These are phyloP conservation scores for Dicranocentrus wangi DNA, from an alignment of 2,888 invertebrate genomes.

Conservation along the genomic window DNA sequence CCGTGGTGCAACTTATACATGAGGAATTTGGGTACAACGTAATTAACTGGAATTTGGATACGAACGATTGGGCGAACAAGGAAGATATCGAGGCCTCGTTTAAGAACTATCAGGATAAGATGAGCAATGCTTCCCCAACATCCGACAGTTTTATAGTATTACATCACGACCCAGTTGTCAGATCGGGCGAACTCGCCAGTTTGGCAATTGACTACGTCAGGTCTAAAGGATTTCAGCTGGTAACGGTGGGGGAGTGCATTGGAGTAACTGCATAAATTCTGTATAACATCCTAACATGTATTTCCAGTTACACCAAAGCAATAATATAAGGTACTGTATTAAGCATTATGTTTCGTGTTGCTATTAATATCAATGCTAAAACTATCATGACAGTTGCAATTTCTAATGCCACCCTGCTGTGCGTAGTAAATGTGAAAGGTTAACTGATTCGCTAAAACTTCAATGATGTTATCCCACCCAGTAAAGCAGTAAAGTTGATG, in stretches of 20 bases:
- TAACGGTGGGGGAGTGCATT: constrained; percentile 55
- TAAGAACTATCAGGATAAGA: not conserved
- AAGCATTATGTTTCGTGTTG: too few relatives aligned
- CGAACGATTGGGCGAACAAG: constrained; percentile 40
- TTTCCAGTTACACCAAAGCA: too few relatives aligned
- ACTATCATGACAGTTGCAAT: too few relatives aligned
- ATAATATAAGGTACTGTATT: too few relatives aligned
- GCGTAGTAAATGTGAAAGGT: too few relatives aligned
- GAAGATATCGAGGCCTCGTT: constrained; percentile 35
- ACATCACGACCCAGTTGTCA: constrained; percentile 49
- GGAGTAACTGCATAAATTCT: constrained; percentile 15
- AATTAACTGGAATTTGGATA: constrained; percentile 53
- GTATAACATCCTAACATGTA: not conserved
- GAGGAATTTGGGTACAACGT: constrained; percentile 43
- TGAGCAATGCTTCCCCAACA: not conserved
- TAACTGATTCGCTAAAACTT: too few relatives aligned
- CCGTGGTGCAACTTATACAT: constrained; percentile 30
- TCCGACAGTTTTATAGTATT: constrained; percentile 52
- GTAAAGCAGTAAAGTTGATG: too few relatives aligned
- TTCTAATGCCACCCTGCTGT: too few relatives aligned
- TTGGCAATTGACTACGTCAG: constrained; percentile 47
- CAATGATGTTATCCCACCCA: too few relatives aligned
- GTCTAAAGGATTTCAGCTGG: constrained; percentile 44
- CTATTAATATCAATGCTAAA: too few relatives aligned
- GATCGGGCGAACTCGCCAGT: constrained; percentile 27